phyloP scores from a whole-genome alignment of 2,113 vertebrate species.

The Phrynosoma blainvillii region DNA sequence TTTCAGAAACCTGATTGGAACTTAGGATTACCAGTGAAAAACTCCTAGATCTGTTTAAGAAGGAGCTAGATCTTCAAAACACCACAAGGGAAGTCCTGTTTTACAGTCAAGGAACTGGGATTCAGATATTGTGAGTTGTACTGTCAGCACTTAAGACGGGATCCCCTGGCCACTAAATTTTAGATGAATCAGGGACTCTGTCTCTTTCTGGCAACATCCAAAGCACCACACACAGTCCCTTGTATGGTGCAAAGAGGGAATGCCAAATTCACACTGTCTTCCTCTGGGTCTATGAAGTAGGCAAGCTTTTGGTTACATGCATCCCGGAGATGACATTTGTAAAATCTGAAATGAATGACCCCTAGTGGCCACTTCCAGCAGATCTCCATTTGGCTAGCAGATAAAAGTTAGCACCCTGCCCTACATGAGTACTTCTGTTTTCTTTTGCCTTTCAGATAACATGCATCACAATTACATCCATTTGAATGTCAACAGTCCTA shows the following conservation, averaged over 20 bases:
- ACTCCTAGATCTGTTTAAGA: background rate
- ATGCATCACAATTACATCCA: constrained; percentile 91
- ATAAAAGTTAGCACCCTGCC: background rate
- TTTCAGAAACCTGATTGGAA: background rate
- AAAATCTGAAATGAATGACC: background rate
- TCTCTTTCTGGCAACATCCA: background rate
- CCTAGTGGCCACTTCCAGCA: background rate
- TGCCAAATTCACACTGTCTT: background rate
- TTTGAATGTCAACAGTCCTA: constrained; percentile 85
- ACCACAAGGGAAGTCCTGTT: background rate
- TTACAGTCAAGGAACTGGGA: background rate
- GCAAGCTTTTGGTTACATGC: background rate
- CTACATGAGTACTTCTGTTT: constrained; percentile 10
- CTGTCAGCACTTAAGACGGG: background rate
- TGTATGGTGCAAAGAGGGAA: background rate
- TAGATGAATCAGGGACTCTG: background rate
- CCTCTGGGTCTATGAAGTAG: background rate
- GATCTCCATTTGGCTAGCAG: background rate
- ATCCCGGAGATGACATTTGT: background rate
- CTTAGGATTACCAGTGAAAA: background rate
- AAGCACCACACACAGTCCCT: background rate
- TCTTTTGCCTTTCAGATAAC: constrained; percentile 82
- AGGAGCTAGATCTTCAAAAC: background rate
- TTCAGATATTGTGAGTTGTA: background rate
- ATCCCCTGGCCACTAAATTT: background rate